phyloP scores from a whole-genome alignment of 2,797 vertebrate species.

The Todus mexicanus region DNA sequence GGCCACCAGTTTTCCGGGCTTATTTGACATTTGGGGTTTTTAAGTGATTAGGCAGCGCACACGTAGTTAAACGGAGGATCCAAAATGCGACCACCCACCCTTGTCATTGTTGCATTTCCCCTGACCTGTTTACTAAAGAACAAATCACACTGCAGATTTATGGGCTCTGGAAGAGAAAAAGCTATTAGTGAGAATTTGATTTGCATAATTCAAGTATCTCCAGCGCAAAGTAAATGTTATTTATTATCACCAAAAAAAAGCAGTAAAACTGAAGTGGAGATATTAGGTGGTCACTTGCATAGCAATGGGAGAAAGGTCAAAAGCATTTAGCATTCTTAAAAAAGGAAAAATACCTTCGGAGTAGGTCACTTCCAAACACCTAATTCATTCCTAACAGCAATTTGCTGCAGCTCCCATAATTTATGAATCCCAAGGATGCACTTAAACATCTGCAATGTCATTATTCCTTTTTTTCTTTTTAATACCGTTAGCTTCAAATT shows the following conservation, averaged over 20 bases:
- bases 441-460: conserved; percentile 23
- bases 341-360: background rate
- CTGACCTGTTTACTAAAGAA: background rate
- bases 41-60: background rate
- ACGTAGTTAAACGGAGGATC: background rate
- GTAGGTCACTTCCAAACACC: background rate
- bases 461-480: background rate
- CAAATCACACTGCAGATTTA: background rate
- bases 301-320: background rate
- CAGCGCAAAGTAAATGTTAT: background rate
- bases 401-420: background rate
- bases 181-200: conserved; percentile 1
- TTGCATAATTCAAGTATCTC: conserved; percentile 22
- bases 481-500: background rate
- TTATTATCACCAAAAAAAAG: background rate
- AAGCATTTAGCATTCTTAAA: background rate
- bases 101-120: background rate
- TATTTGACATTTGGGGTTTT: background rate
- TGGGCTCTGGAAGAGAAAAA: background rate
- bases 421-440: conserved; percentile 2
- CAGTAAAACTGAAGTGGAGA: background rate
- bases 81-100: background rate
- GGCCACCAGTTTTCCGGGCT: background rate
- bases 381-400: background rate
- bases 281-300: background rate